These are phyloP conservation scores for Aotus griseimembra DNA, from an alignment of 2,797 vertebrate species.

Conservation along the genomic window DNA sequence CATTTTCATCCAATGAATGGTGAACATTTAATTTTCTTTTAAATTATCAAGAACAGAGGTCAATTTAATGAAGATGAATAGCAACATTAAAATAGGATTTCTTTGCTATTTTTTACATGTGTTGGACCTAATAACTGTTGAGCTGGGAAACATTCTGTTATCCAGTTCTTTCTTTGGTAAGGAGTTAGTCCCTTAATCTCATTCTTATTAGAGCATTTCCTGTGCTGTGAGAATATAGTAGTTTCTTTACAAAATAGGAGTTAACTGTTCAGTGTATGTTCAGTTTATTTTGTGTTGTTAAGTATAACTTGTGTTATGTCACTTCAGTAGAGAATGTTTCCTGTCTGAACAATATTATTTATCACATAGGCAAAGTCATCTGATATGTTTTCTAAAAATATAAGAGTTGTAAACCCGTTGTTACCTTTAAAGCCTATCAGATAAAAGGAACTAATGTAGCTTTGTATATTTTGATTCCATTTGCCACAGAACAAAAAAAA, in stretches of 20 bases:
- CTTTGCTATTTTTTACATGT: not conserved
- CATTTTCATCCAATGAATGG: not conserved
- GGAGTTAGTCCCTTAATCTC: not conserved
- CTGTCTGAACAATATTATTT: not conserved
- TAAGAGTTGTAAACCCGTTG: not conserved
- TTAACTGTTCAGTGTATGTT: not conserved
- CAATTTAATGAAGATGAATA: constrained; percentile 34
- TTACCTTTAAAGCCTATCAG: not conserved
- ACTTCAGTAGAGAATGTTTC: not conserved
- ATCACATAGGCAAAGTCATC: not conserved
- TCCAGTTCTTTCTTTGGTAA: not conserved
- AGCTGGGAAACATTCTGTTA: not conserved
- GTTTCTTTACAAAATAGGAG: not conserved
- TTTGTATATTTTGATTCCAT: constrained; percentile 22
- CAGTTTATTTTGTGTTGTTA: not conserved
- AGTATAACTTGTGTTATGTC: not conserved
- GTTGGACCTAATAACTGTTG: not conserved
- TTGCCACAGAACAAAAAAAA: constrained; percentile 34
- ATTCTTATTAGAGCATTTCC: not conserved
- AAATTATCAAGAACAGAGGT: not conserved
- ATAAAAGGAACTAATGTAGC: not conserved
- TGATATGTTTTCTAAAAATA: not conserved
- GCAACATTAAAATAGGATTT: constrained; percentile 23
- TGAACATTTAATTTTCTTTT: not conserved
- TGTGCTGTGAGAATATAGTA: not conserved